Evolutionary conservation across 2,888 invertebrate genomes (phyloP), one percentile per base, ranked within the genome.

Genomic region (Sarcophaga variegata): DNA sequence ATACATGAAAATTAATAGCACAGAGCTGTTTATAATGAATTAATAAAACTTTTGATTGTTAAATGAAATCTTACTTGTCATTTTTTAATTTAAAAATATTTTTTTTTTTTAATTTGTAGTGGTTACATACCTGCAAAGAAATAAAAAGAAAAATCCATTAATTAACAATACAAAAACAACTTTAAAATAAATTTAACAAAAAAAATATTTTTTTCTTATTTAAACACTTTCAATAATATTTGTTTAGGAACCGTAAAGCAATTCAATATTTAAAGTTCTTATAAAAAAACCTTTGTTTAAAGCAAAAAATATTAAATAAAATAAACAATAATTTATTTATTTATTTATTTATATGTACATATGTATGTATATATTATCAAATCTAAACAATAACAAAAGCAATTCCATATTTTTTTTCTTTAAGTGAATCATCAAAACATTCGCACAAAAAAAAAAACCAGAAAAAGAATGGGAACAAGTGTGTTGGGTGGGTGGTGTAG

Each of bases 121-220:
- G 22, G n/a, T 22, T 75, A 86, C 86, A 60, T 86, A 86, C 86
- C 86, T 86, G 83, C n/a, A 86, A 86, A 59, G 72, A 86, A 77
- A 83, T 0, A 71, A 63, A 59, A 49, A 66, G 22, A 22, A 47
- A 77, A 64, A 71, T 11, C n/a, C 45, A 17, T 70, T 25, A 81
- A 78, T 85, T 78, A 82, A 47, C 75, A 20, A 59, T 69, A 17
- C 27, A 47, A 59, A 47, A 59, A 54, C 67, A 70, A 64, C 64
- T 20, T 37, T 10, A 62, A 45, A 74, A 63, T 25, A 22, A 74
- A 70, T 54, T 75, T 49, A 14, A 14, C 1, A 49, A 49, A 70
- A 49, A 67, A 69, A 69, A 14, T 14, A 64, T 3, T 25, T 17
- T 66, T 66, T 37, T 27, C 17, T 25, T 66, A 25, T 14, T 64